Base-by-base conservation (phyloP, 2,113 vertebrate species). In the Chaetorhynchus papuensis region DNA sequence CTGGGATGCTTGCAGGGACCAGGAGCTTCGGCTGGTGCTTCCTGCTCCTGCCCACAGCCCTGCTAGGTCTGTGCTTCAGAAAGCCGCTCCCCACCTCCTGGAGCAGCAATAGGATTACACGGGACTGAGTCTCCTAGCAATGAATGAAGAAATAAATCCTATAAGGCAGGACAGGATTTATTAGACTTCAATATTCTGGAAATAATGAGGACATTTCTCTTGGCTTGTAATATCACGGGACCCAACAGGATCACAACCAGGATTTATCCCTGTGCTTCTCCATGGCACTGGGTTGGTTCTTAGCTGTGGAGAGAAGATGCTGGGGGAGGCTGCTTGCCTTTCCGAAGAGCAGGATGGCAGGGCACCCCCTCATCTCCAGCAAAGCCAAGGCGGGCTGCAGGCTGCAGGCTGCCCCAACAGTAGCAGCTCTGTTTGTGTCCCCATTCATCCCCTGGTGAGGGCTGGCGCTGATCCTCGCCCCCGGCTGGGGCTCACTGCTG, bases 151-250 rank as follows among this genome's bases (percentile, higher is more conserved):
- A 94, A 96, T 96, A 97, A 96, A 97, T 97, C 96, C 94, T 94
- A 5, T 96, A 91, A 94, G 92, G 94, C 96, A 92, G 91, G 75
- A 89, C 4, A 45, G 96, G 96, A 95, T 96, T 96, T 97, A 96
- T 94, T 96, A 93, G 92, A 92, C 89, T 96, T 95, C 90, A 90
- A 91, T 96, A 96, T 96, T 92, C 91, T 93, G 94, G 92, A 92
- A 96, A 96, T 96, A 97, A 97, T 94, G 91, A 96, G 91, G 81
- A 91, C 91, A 65, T 93, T 95, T 93, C 96, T 96, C 80, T 93
- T 72, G 87, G 83, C 95, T 89, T 94, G 96, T 93, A 94, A 26
- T 78, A 92, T 87, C 96, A 93, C 1, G 10, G 80, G 96, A 93
- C 95, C 90, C 92, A 96, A 89, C 70, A 91, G 89, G 95, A 96